Percentiles rank a stretch among this genome's conserved stretches.
phyloP scores from a whole-genome alignment of 2,888 invertebrate species.

The Pseudococcus viburni region DNA sequence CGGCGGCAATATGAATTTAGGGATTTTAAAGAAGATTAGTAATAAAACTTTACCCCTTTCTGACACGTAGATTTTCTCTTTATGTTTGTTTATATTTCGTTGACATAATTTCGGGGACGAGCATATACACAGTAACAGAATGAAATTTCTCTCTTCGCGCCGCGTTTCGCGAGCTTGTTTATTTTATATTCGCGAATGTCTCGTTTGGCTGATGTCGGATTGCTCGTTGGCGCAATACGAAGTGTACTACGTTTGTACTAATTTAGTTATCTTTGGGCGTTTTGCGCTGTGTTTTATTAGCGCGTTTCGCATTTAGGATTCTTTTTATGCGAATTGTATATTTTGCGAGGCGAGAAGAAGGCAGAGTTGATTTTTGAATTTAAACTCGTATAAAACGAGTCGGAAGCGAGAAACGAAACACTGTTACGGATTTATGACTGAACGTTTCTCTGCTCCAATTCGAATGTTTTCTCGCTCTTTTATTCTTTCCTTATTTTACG shows the following conservation, averaged over 20 bases:
- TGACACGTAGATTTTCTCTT: conserved; percentile 61
- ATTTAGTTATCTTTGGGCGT: conserved; percentile 47
- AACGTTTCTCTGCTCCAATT: background rate
- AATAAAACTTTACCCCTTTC: conserved; percentile 62
- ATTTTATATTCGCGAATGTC: conserved; percentile 44
- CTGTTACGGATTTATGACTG: conserved; percentile 24
- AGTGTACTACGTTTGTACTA: background rate
- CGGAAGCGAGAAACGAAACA: background rate
- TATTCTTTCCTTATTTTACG: background rate
- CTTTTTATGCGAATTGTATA: conserved; percentile 17
- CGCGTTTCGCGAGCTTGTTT: conserved; percentile 17
- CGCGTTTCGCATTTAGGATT: background rate
- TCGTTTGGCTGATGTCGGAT: conserved; percentile 16
- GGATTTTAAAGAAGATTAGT: conserved; percentile 64
- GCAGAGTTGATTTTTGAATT: conserved; percentile 12
- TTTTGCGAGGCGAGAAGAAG: background rate
- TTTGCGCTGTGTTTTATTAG: conserved; percentile 33
- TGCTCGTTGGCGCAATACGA: background rate
- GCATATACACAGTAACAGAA: conserved; percentile 6
- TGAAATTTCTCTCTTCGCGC: background rate
- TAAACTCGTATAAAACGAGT: background rate
- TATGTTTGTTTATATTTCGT: conserved; percentile 60
- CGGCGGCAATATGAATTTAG: conserved; percentile 60
- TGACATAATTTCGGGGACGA: conserved; percentile 52
- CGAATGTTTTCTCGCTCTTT: background rate